Percentiles rank a stretch among this genome's conserved stretches.
These are phyloP conservation scores for Mus minutoides DNA, from an alignment of 2,797 vertebrate genomes.

Conservation along the genomic window DNA sequence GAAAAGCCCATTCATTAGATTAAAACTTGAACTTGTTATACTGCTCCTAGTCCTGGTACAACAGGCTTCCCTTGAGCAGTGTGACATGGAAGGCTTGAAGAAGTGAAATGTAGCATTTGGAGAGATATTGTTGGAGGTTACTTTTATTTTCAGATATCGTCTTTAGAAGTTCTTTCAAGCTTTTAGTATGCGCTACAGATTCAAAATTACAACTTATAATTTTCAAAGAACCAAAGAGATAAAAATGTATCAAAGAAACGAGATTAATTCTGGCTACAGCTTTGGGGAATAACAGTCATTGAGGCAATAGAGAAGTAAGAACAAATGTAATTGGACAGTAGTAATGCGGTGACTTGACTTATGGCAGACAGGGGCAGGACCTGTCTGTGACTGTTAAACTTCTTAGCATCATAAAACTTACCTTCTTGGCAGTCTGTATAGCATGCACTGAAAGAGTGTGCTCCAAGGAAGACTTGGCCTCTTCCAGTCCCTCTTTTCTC, in stretches of 20 bases:
- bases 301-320: background rate
- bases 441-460: background rate
- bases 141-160: constrained; percentile 38
- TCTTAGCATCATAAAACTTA: background rate
- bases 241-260: constrained; percentile 35
- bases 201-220: background rate
- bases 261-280: constrained; percentile 23
- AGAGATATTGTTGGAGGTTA: background rate
- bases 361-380: background rate
- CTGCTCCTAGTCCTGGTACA: background rate
- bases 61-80: background rate
- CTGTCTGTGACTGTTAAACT: background rate
- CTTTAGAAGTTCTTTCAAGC: constrained; percentile 39
- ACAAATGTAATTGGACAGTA: background rate
- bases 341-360: background rate
- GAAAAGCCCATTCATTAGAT: background rate
- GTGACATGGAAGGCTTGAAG: background rate
- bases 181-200: background rate
- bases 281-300: constrained; percentile 1
- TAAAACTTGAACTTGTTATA: constrained; percentile 12
- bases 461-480: background rate
- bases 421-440: background rate
- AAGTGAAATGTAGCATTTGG: background rate
- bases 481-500: background rate
- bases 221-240: constrained; percentile 6